These are phyloP conservation scores for Xestia ashworthii DNA, from an alignment of 2,888 invertebrate species.

Conservation along the genomic window DNA sequence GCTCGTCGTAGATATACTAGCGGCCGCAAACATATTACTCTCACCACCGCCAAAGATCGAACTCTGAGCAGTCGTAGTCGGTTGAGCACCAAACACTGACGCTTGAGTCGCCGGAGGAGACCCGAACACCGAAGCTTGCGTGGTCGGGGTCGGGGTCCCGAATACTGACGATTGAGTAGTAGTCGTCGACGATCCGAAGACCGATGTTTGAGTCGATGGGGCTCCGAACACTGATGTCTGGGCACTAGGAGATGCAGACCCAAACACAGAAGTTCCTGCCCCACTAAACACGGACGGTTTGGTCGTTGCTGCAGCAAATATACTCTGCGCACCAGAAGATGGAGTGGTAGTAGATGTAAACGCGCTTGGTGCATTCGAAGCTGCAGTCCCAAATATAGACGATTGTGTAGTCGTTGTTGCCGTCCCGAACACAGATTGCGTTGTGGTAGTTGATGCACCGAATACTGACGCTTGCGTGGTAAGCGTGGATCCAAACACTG, in stretches of 20 bases:
- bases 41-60: slow-evolving; percentile 82
- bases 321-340: slow-evolving; percentile 50
- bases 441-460: slow-evolving; percentile 59
- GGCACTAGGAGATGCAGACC: slow-evolving; percentile 52
- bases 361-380: slow-evolving; percentile 59
- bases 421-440: slow-evolving; percentile 67
- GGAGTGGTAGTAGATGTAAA: slow-evolving; percentile 56
- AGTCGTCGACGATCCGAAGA: slow-evolving; percentile 70
- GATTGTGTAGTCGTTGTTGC: slow-evolving; percentile 55
- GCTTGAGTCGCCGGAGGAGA: slow-evolving; percentile 66
- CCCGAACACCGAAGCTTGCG: slow-evolving; percentile 70
- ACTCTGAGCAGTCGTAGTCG: slow-evolving; percentile 75
- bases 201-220: slow-evolving; percentile 69
- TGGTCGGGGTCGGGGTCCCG: slow-evolving; percentile 61
- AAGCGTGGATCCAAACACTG: slow-evolving; percentile 72
- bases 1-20: slow-evolving; percentile 86
- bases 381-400: slow-evolving; percentile 63
- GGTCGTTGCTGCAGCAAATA: slow-evolving; percentile 59
- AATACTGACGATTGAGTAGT: slow-evolving; percentile 73
- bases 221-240: slow-evolving; percentile 76
- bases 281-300: slow-evolving; percentile 67
- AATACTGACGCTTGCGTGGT: slow-evolving; percentile 62
- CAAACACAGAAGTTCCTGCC: slow-evolving; percentile 61
- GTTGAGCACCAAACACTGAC: slow-evolving; percentile 74
- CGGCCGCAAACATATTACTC: slow-evolving; percentile 83